Evolutionary conservation across 2,797 vertebrate genomes (phyloP).

Genomic region (Manis crassicaudata): DNA sequence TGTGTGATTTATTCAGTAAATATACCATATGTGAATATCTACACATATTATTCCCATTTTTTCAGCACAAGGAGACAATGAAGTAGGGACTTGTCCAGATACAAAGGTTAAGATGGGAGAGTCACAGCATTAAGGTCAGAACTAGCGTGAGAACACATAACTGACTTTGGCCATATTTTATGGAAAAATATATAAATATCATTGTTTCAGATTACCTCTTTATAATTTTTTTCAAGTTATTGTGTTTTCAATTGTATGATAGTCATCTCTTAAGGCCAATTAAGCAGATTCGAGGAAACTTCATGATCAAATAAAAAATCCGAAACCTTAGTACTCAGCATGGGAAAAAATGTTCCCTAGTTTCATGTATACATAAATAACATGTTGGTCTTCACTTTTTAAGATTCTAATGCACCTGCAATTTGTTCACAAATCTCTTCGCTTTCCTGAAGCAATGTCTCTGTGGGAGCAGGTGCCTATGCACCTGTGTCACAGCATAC

Average conservation of each 20-base stretch:
- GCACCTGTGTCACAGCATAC: not conserved
- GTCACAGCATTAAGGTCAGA: not conserved
- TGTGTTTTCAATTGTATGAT: not conserved
- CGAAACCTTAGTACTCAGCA: conserved; percentile 24
- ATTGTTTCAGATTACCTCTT: not conserved
- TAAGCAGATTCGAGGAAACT: conserved; percentile 21
- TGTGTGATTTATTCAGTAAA: conserved; percentile 22
- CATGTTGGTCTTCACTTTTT: not conserved
- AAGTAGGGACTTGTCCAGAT: not conserved
- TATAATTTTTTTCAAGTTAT: not conserved
- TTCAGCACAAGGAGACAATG: not conserved
- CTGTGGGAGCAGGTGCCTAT: not conserved
- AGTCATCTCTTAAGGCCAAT: conserved; percentile 21
- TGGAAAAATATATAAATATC: not conserved
- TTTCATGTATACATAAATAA: not conserved
- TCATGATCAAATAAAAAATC: not conserved
- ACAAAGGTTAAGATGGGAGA: not conserved
- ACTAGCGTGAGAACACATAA: not conserved
- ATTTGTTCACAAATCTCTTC: not conserved
- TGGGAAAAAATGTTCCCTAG: not conserved
- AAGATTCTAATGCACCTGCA: not conserved
- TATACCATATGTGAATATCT: not conserved
- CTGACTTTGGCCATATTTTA: not conserved
- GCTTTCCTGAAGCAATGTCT: not conserved
- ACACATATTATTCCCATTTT: not conserved